Conservation (phyloP, 2,888 invertebrate species). For the Drosophila diplacantha region DNA sequence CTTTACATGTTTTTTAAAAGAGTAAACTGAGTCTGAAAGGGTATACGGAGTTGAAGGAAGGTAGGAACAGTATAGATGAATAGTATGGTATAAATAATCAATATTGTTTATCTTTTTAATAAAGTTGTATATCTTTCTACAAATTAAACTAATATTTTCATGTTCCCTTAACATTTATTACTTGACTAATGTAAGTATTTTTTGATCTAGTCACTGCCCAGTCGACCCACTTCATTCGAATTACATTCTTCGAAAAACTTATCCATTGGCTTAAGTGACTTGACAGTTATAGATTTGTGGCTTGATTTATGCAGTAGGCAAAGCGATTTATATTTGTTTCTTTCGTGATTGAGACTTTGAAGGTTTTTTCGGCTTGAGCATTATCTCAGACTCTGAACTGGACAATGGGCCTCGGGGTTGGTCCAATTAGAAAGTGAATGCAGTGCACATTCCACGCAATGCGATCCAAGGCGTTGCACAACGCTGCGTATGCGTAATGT, state of each 20-base stretch:
- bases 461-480: conserved; percentile 51
- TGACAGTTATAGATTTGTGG: conserved; percentile 53
- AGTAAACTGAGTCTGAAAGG: background rate
- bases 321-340: conserved; percentile 19
- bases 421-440: conserved; percentile 30
- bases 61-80: background rate
- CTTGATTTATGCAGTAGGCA: conserved; percentile 58
- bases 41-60: background rate
- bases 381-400: conserved; percentile 10
- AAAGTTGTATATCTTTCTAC: too few species aligned
- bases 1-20: conserved; percentile 37
- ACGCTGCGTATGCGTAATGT: conserved; percentile 60
- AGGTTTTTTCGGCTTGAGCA: conserved; percentile 24
- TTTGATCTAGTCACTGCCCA: background rate
- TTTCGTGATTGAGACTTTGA: conserved; percentile 38
- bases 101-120: too few species aligned
- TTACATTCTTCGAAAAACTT: conserved; percentile 7
- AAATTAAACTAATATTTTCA: too few species aligned
- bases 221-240: conserved; percentile 11
- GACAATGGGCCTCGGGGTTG: conserved; percentile 33
- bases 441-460: conserved; percentile 30
- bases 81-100: too few species aligned
- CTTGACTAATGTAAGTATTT: background rate
- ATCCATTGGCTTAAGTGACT: conserved; percentile 57
- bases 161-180: background rate